Conservation (phyloP, 2,113 vertebrate species). For the Siniperca chuatsi region DNA sequence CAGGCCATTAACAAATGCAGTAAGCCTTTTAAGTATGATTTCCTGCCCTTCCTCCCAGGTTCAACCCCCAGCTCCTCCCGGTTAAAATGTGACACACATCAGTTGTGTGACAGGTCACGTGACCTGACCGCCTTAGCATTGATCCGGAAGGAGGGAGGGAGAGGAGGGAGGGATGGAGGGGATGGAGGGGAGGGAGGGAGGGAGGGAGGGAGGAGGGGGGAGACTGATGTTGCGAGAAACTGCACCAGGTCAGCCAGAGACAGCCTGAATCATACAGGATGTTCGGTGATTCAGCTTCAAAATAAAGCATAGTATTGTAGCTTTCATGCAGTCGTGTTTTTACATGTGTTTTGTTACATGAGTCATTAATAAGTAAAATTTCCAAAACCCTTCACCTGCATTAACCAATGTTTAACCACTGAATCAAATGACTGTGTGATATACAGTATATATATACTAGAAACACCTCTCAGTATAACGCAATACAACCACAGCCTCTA, state of each 20-base stretch:
- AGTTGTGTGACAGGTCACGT: constrained; percentile 83
- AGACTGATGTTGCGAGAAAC: constrained; percentile 68
- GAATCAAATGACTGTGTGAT: too few relatives aligned
- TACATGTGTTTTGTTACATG: background rate
- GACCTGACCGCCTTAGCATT: constrained; percentile 79
- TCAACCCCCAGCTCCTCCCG: constrained; percentile 72
- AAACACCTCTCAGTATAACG: background rate
- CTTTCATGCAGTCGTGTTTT: background rate
- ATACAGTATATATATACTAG: too few relatives aligned
- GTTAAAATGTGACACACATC: constrained; percentile 81
- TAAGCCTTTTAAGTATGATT: constrained; percentile 69
- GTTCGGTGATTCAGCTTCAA: constrained; percentile 27
- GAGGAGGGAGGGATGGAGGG: background rate
- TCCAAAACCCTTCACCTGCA: too few relatives aligned
- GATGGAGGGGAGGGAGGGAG: constrained; percentile 48
- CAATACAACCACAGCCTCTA: background rate
- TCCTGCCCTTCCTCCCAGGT: constrained; percentile 63
- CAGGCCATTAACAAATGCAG: constrained; percentile 48
- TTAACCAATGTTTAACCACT: too few relatives aligned
- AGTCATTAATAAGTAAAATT: too few relatives aligned
- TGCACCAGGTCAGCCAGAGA: constrained; percentile 53
- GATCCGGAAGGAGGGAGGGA: constrained; percentile 73
- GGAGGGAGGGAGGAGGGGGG: constrained; percentile 56
- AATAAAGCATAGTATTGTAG: constrained; percentile 39
- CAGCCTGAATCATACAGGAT: constrained; percentile 24